A percentile compares a stretch with the other conserved stretches of the same genome.
phyloP scores from a whole-genome alignment of 2,888 invertebrate species.

The Heliconius sara region DNA sequence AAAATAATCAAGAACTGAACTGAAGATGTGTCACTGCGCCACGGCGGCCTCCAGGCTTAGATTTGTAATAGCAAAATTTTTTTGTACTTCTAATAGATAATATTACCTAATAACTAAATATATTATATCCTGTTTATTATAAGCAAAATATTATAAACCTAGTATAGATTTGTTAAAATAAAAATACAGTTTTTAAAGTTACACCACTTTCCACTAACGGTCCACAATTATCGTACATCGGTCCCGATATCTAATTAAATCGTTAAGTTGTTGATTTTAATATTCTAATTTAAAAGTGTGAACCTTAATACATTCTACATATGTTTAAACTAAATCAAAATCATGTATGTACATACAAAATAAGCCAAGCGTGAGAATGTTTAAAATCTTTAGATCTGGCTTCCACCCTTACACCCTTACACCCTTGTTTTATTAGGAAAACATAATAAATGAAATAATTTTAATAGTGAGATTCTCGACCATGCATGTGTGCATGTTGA shows the following conservation, averaged over 20 bases:
- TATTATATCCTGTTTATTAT: background rate
- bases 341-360: constrained; percentile 2
- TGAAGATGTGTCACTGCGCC: too few relatives aligned
- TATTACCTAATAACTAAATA: too few relatives aligned
- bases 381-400: background rate
- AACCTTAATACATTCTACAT: constrained; percentile 12
- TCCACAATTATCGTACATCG: background rate
- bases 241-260: constrained; percentile 24
- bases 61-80: too few relatives aligned
- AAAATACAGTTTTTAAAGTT: background rate
- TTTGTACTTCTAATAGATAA: too few relatives aligned
- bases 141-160: background rate
- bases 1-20: too few relatives aligned
- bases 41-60: too few relatives aligned
- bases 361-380: constrained; percentile 2
- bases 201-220: background rate
- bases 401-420: too few relatives aligned
- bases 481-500: too few relatives aligned
- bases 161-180: too few relatives aligned
- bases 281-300: constrained; percentile 24
- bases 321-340: background rate
- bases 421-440: too few relatives aligned
- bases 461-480: too few relatives aligned
- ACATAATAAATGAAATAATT: too few relatives aligned
- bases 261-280: constrained; percentile 16